Percentiles rank a stretch among this genome's conserved stretches.
Conservation (phyloP, 2,888 invertebrate species). For the Hypena proboscidalis region DNA sequence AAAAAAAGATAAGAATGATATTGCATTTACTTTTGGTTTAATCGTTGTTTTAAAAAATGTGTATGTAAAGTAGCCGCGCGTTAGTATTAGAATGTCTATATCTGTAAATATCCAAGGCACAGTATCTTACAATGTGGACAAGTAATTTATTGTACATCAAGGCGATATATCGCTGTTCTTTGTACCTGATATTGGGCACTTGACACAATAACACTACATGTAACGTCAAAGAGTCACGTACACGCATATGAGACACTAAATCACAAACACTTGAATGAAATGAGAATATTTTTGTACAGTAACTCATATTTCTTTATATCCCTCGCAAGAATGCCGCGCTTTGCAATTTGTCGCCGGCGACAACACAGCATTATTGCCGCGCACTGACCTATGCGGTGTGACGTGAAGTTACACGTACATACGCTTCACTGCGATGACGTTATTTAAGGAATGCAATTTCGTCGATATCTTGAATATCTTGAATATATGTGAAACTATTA, state of each 20-base stretch:
- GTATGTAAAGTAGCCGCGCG: too few relatives aligned
- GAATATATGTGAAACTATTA: neutral
- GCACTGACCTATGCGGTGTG: slow-evolving; percentile 21
- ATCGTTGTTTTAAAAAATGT: too few relatives aligned
- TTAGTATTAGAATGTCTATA: too few relatives aligned
- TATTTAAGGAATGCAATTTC: slow-evolving; percentile 27
- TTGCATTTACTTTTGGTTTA: too few relatives aligned
- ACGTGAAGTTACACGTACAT: slow-evolving; percentile 11
- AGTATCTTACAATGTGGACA: neutral
- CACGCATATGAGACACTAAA: slow-evolving; percentile 14
- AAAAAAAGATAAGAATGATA: too few relatives aligned
- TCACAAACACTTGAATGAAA: slow-evolving; percentile 16
- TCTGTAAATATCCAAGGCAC: neutral
- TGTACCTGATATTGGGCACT: neutral
- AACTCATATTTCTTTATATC: slow-evolving; percentile 24
- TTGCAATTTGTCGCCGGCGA: slow-evolving; percentile 14
- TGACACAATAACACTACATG: neutral
- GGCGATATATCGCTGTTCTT: neutral
- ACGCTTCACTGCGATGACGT: slow-evolving; percentile 7
- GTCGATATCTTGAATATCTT: neutral
- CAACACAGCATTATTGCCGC: slow-evolving; percentile 14
- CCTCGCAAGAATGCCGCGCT: slow-evolving; percentile 9
- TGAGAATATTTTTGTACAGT: slow-evolving; percentile 26
- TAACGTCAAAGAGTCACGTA: slow-evolving; percentile 7
- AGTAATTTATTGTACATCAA: slow-evolving; percentile 4